Percentiles rank a stretch among this genome's conserved stretches.
Conservation (phyloP, 2,113 vertebrate genomes). For the Anas platyrhynchos region DNA sequence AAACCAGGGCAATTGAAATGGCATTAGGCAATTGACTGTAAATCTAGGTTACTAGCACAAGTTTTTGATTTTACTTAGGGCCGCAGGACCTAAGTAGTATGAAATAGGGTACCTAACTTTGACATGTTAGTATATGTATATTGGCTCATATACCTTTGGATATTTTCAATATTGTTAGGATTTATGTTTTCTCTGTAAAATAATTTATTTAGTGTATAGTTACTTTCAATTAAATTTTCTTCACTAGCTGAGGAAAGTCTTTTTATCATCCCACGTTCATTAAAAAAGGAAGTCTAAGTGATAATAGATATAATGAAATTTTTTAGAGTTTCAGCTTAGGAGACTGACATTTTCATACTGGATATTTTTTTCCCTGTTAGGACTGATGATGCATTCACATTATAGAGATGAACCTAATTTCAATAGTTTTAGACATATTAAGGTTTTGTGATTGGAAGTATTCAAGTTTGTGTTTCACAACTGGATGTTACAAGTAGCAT, state of each 20-base stretch:
- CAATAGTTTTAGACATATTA: not conserved
- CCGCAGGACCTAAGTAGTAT: not conserved
- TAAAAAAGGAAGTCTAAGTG: conserved; percentile 38
- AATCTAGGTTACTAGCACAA: not conserved
- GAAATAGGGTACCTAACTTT: not conserved
- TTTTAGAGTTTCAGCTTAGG: conserved; percentile 26
- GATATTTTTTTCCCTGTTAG: not conserved
- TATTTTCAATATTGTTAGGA: not conserved
- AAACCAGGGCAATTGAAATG: not conserved
- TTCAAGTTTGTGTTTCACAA: not conserved
- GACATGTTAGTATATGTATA: not conserved
- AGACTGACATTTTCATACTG: not conserved
- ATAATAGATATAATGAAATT: conserved; percentile 23
- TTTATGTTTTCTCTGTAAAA: conserved; percentile 34
- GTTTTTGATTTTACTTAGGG: not conserved
- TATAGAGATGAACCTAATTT: not conserved
- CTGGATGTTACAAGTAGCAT: not conserved
- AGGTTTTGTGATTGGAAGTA: not conserved
- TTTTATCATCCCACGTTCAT: conserved; percentile 18
- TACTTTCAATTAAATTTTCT: conserved; percentile 25
- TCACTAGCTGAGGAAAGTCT: not conserved
- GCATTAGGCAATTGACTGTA: not conserved
- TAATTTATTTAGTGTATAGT: conserved; percentile 33
- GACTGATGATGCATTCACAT: not conserved
- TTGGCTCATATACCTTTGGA: not conserved